These are phyloP conservation scores for Nephrotoma flavescens DNA, from an alignment of 2,888 invertebrate genomes.

Conservation along the genomic window DNA sequence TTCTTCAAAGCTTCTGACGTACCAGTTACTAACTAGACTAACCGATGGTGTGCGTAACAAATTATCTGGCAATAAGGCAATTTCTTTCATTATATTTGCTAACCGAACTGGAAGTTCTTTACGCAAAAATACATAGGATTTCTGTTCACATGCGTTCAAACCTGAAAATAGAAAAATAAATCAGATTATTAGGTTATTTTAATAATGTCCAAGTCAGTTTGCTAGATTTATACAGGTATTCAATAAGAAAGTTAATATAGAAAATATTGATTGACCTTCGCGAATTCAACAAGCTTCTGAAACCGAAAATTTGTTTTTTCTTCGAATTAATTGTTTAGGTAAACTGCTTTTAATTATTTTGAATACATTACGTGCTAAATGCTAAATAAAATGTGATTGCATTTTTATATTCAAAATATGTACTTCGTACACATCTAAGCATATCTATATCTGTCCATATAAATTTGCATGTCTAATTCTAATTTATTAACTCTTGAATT, in stretches of 20 bases:
- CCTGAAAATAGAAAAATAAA: slow-evolving; percentile 43
- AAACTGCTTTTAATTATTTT: not conserved
- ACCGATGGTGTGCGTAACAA: slow-evolving; percentile 88
- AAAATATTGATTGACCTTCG: too few relatives aligned
- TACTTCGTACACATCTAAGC: too few relatives aligned
- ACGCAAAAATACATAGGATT: slow-evolving; percentile 84
- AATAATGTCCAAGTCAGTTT: not conserved
- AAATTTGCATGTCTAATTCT: too few relatives aligned
- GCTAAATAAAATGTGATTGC: too few relatives aligned
- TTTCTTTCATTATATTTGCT: slow-evolving; percentile 99
- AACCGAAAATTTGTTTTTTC: too few relatives aligned
- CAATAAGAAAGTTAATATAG: too few relatives aligned
- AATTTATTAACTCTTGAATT: too few relatives aligned
- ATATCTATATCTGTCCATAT: too few relatives aligned
- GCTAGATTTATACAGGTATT: too few relatives aligned
- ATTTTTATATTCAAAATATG: too few relatives aligned
- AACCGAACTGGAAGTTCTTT: slow-evolving; percentile 96
- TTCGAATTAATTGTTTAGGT: too few relatives aligned
- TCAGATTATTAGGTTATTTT: not conserved
- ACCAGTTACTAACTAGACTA: slow-evolving; percentile 84
- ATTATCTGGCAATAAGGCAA: slow-evolving; percentile 85
- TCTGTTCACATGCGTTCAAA: slow-evolving; percentile 75
- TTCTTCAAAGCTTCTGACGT: slow-evolving; percentile 88
- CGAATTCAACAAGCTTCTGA: too few relatives aligned
- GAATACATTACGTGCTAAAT: not conserved